Evolutionary conservation across 2,888 invertebrate genomes (phyloP), one percentile per base, ranked within the genome.

Genomic region (Apotomis capreana): DNA sequence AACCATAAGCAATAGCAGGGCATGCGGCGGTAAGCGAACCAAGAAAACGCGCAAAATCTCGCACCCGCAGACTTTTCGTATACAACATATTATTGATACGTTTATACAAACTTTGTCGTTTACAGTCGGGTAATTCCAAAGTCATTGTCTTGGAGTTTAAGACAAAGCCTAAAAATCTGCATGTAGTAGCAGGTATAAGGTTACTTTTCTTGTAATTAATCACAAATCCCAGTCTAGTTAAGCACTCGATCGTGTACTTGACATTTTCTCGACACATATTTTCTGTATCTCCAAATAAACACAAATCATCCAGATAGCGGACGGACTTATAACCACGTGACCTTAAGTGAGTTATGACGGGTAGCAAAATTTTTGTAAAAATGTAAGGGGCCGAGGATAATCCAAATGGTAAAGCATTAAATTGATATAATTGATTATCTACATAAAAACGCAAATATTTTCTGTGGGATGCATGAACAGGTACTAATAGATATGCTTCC

Each of bases 1-100:
- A 57, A 12, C 57, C 57, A 12, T 57, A 57, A 26, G 57, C 37
- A 36, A 57, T 37, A 3, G 60, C 44, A n/a, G 60, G 60, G 15
- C 60, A 60, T 44, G 60, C 44, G 13, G 13, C 60, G 9, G 46
- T 60, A 60, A 60, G 36, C 12, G 57, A 36, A 36, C 57, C 57
- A 10, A 57, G 4, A 15, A 60, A 60, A 60, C 60, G 40, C 6
- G 44, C 60, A 15, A 60, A 46, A 13, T 60, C 15, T 13, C 60
- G 44, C 5, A 46, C 40, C 8, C 15, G 44, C 5, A 60, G 44
- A 46, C 9, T 44, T 60, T 60, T 60, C 1, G 15, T 15, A 46
- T 5, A 44, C 13, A 46, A 15, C 15, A 60, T 46, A 13, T 15
- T 46, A 60, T 46, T 44, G 8, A 4, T 60, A 9, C 44, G 44